These are phyloP conservation scores for Oreochromis niloticus DNA, from an alignment of 2,113 vertebrate genomes.

Conservation along the genomic window DNA sequence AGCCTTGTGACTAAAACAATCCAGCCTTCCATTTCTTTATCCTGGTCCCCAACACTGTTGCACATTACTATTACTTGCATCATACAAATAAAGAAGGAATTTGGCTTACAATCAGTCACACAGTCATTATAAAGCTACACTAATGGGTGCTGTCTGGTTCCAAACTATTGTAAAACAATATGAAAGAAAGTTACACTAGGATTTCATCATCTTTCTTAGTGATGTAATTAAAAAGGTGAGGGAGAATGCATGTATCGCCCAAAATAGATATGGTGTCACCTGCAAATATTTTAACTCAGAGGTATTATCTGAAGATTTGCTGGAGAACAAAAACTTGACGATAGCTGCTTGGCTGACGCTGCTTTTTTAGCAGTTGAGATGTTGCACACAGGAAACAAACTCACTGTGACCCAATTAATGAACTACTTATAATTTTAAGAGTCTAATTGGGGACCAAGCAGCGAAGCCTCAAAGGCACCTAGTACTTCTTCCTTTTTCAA, in stretches of 20 bases:
- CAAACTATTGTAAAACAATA: slow-evolving; percentile 62
- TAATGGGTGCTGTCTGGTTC: slow-evolving; percentile 64
- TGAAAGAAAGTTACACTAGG: slow-evolving; percentile 56
- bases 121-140: slow-evolving; percentile 57
- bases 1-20: slow-evolving; percentile 35
- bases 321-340: background rate
- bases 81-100: slow-evolving; percentile 65
- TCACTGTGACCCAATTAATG: slow-evolving; percentile 55
- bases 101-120: slow-evolving; percentile 73
- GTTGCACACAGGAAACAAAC: slow-evolving; percentile 26
- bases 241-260: background rate
- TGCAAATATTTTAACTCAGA: background rate
- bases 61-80: slow-evolving; percentile 75
- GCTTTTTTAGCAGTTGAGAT: background rate
- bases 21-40: slow-evolving; percentile 27
- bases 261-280: slow-evolving; percentile 15
- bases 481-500: background rate
- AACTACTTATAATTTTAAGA: slow-evolving; percentile 36
- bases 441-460: slow-evolving; percentile 26
- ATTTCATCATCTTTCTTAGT: slow-evolving; percentile 70
- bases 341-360: background rate
- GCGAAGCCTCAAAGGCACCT: background rate
- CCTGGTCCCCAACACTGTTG: slow-evolving; percentile 39
- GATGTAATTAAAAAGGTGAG: slow-evolving; percentile 54
- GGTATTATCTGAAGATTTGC: slow-evolving; percentile 13